Evolutionary conservation across 2,113 vertebrate genomes (phyloP).

Genomic region (Pollachius pollachius): DNA sequence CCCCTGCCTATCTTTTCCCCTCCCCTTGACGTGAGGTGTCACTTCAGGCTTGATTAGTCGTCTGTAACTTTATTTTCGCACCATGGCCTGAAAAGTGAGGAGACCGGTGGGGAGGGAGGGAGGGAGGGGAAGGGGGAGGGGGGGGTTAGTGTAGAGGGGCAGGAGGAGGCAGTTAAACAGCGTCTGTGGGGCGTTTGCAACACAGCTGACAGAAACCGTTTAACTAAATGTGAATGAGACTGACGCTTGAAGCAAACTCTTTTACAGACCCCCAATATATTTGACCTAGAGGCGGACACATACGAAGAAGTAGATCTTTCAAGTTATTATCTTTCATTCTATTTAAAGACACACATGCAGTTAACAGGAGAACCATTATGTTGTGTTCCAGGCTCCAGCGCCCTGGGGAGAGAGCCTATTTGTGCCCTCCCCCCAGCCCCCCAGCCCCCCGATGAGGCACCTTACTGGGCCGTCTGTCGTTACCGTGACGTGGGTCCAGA

Average conservation of each 20-base stretch:
- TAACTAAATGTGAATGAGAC: conserved; percentile 17
- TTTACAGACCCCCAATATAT: background rate
- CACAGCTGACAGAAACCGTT: conserved; percentile 11
- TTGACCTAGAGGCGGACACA: background rate
- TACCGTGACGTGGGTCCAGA: conserved; percentile 31
- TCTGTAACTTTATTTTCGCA: conserved; percentile 48
- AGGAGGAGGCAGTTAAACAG: background rate
- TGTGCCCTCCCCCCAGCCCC: conserved; percentile 15
- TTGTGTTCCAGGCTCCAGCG: conserved; percentile 13
- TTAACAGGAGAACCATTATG: background rate
- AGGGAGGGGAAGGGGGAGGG: background rate
- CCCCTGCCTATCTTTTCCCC: background rate
- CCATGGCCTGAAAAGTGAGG: conserved; percentile 10
- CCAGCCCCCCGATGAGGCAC: conserved; percentile 40
- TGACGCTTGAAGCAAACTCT: background rate
- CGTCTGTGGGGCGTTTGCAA: conserved; percentile 23
- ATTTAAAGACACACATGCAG: background rate
- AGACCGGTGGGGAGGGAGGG: background rate
- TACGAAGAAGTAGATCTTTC: background rate
- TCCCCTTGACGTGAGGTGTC: conserved; percentile 59
- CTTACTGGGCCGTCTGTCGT: conserved; percentile 32
- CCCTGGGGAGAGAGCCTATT: conserved; percentile 4
- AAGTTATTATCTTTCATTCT: background rate
- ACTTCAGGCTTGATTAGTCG: conserved; percentile 45
- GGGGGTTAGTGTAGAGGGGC: background rate